A percentile compares a stretch with the other conserved stretches of the same genome.
phyloP scores from a whole-genome alignment of 2,113 vertebrate genomes.

The Macrotis lagotis region DNA sequence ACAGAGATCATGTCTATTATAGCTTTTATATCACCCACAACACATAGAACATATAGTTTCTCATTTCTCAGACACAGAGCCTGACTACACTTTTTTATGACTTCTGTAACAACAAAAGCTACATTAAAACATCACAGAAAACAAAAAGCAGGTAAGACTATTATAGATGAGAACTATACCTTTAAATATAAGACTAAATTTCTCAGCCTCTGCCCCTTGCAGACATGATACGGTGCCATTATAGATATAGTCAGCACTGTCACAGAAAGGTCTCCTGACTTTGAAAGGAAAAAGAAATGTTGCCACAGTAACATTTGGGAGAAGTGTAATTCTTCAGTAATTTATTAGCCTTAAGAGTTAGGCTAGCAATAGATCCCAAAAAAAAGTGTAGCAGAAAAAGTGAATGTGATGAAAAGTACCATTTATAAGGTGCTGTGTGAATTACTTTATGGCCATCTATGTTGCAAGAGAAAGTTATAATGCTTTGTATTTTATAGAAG shows the following conservation, averaged over 20 bases:
- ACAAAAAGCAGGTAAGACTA: neutral
- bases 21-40: neutral
- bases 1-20: neutral
- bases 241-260: neutral
- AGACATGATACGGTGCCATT: neutral
- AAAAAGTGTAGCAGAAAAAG: neutral
- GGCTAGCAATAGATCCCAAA: neutral
- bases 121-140: neutral
- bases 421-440: neutral
- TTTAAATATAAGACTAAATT: neutral
- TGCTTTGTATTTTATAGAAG: neutral
- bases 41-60: neutral
- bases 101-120: neutral
- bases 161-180: neutral
- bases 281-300: conserved; percentile 11
- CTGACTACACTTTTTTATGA: neutral
- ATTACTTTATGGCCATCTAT: neutral
- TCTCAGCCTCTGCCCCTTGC: neutral
- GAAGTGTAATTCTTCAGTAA: neutral
- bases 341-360: neutral
- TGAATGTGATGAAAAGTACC: neutral
- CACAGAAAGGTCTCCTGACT: neutral
- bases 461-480: neutral
- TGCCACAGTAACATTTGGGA: neutral
- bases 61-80: neutral